Conservation (phyloP, 2,797 vertebrate species). For the Sus cebifrons region DNA sequence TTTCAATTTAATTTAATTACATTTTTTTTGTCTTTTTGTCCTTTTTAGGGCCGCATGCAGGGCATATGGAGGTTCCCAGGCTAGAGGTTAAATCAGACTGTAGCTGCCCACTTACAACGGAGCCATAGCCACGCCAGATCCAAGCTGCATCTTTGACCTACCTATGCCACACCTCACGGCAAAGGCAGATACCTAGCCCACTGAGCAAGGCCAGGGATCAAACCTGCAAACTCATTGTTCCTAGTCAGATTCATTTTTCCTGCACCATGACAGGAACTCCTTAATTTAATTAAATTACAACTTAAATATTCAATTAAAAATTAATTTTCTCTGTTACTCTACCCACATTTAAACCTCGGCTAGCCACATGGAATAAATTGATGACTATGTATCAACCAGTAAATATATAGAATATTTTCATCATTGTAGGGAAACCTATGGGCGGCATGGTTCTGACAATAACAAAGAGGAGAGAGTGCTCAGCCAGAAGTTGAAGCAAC, state of each 20-base stretch:
- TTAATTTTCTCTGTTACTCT: not conserved
- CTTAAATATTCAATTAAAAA: not conserved
- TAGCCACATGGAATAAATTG: not conserved
- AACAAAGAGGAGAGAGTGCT: not conserved
- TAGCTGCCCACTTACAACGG: too few relatives aligned
- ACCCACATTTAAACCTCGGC: not conserved
- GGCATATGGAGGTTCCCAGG: too few relatives aligned
- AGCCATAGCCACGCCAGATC: too few relatives aligned
- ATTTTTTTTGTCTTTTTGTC: not conserved
- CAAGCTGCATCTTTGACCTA: too few relatives aligned
- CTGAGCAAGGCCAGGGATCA: too few relatives aligned
- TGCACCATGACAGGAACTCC: too few relatives aligned
- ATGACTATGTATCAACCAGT: not conserved
- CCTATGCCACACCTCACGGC: too few relatives aligned
- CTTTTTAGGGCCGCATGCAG: too few relatives aligned
- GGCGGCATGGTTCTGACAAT: not conserved
- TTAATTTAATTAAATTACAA: not conserved
- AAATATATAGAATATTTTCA: not conserved
- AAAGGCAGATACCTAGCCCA: too few relatives aligned
- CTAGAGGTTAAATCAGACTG: too few relatives aligned
- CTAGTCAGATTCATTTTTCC: too few relatives aligned
- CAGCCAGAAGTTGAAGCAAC: not conserved
- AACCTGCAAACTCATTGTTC: too few relatives aligned
- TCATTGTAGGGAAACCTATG: not conserved
- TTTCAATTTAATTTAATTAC: not conserved